Conservation (phyloP, 2,888 invertebrate genomes). For the Rhamnusium bicolor region DNA sequence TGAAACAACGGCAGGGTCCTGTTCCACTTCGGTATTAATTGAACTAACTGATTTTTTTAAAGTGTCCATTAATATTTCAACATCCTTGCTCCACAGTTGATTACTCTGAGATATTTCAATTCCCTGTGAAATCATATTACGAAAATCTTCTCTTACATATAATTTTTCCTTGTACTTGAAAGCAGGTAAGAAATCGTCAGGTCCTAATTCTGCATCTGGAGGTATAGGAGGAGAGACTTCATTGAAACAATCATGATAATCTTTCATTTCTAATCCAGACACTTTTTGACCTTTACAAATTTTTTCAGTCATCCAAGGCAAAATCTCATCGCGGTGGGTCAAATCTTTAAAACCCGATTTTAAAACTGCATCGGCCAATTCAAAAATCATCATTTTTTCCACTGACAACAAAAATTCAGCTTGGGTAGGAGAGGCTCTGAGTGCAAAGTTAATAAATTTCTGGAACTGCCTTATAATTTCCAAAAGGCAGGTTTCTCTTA, state of each 20-base stretch:
- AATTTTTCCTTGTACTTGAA: conserved; percentile 63
- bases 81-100: conserved; percentile 65
- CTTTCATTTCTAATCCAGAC: conserved; percentile 44
- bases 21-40: neutral
- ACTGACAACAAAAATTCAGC: conserved; percentile 71
- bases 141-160: conserved; percentile 68
- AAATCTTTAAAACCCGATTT: conserved; percentile 42
- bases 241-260: conserved; percentile 64
- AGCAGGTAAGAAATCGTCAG: conserved; percentile 58
- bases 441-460: conserved; percentile 72
- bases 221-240: conserved; percentile 55
- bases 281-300: neutral
- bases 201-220: conserved; percentile 35
- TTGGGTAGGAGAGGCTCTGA: conserved; percentile 70
- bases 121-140: conserved; percentile 64
- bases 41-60: conserved; percentile 36
- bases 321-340: conserved; percentile 18
- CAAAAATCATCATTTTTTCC: conserved; percentile 66
- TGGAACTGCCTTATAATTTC: conserved; percentile 71
- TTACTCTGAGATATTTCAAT: conserved; percentile 58
- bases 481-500: conserved; percentile 66
- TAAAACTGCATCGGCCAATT: conserved; percentile 58
- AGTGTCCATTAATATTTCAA: conserved; percentile 57
- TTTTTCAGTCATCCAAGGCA: conserved; percentile 29
- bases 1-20: neutral